These are phyloP conservation scores for Dicyrtoma fusca DNA, from an alignment of 2,888 invertebrate genomes.

Conservation along the genomic window DNA sequence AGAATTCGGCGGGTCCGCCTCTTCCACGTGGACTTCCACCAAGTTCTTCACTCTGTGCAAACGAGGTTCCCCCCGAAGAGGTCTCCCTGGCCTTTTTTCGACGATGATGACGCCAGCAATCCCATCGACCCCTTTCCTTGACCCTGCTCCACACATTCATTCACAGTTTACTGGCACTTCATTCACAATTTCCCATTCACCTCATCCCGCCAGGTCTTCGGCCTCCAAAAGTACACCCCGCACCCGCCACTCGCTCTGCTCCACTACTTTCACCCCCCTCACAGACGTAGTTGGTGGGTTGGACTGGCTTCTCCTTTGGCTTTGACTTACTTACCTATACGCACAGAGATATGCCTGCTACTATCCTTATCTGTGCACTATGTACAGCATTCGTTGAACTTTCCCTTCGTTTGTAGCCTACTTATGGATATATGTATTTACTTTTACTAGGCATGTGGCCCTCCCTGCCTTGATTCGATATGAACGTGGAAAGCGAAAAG, in stretches of 20 bases:
- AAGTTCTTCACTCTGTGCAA: neutral
- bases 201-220: neutral
- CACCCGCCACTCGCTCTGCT: conserved; percentile 7
- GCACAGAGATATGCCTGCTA: too few relatives aligned
- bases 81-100: neutral
- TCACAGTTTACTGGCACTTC: conserved; percentile 10
- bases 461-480: neutral
- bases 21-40: conserved; percentile 36
- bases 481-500: neutral
- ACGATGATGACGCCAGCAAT: neutral
- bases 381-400: too few relatives aligned
- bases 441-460: too few relatives aligned
- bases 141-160: neutral
- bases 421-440: neutral
- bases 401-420: neutral
- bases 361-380: too few relatives aligned
- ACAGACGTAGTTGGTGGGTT: neutral
- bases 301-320: too few relatives aligned
- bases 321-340: neutral
- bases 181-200: conserved; percentile 22
- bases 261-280: neutral
- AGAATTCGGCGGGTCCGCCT: conserved; percentile 33
- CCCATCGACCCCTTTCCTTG: too few relatives aligned
- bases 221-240: conserved; percentile 7
- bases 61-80: conserved; percentile 1